Conservation (phyloP, 2,888 invertebrate species). For the Ferdinandea cuprea region DNA sequence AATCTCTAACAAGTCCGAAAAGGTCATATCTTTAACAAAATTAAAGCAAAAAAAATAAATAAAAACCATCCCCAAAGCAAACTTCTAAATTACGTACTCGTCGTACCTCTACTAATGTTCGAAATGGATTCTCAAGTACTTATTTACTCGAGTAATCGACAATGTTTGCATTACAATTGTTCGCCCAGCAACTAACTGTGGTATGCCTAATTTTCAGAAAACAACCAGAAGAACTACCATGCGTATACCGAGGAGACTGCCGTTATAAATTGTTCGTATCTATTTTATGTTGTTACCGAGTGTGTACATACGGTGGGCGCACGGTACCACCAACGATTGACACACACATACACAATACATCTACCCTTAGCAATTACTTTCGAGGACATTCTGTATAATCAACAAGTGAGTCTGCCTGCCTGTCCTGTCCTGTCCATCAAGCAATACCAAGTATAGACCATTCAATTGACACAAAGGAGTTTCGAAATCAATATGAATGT, state of each 20-base stretch:
- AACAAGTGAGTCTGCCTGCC: slow-evolving; percentile 55
- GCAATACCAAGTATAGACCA: slow-evolving; percentile 11
- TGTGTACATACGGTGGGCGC: too few relatives aligned
- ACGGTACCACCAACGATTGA: slow-evolving; percentile 29
- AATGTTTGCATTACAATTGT: slow-evolving; percentile 31
- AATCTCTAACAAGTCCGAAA: too few relatives aligned
- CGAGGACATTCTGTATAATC: slow-evolving; percentile 53
- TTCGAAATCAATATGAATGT: slow-evolving; percentile 65
- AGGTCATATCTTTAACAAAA: too few relatives aligned
- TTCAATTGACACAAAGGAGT: slow-evolving; percentile 44
- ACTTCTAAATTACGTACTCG: too few relatives aligned
- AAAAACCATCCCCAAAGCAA: too few relatives aligned
- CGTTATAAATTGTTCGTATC: neutral
- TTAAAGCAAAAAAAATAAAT: too few relatives aligned
- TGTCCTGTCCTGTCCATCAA: slow-evolving; percentile 3
- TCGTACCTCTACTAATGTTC: too few relatives aligned
- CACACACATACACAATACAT: slow-evolving; percentile 45
- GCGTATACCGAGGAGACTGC: neutral
- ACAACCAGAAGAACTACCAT: too few relatives aligned
- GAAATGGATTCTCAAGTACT: slow-evolving; percentile 22
- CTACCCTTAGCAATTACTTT: slow-evolving; percentile 50
- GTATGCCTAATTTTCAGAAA: too few relatives aligned
- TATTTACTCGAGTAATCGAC: slow-evolving; percentile 28
- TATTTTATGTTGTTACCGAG: slow-evolving; percentile 13
- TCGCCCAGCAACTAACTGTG: slow-evolving; percentile 25